Conservation (phyloP, 2,113 vertebrate genomes). For the Cyanistes caeruleus region DNA sequence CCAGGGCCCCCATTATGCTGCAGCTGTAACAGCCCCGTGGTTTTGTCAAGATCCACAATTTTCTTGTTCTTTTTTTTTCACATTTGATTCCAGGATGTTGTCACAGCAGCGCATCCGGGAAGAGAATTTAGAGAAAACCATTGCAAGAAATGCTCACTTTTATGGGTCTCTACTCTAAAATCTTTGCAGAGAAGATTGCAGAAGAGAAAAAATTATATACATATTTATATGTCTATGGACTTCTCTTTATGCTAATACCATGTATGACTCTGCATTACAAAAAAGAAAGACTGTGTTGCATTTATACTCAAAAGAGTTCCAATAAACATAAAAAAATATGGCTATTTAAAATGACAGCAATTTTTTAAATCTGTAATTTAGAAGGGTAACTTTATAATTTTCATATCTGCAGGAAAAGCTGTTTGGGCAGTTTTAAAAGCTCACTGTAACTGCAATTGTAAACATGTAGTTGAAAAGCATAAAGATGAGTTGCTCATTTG, state of each 20-base stretch:
- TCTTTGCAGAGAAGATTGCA: neutral
- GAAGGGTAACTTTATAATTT: conserved; percentile 31
- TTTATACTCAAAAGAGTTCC: neutral
- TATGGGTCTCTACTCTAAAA: conserved; percentile 1
- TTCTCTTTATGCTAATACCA: neutral
- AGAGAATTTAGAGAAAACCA: neutral
- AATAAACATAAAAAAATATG: neutral
- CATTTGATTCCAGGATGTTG: neutral
- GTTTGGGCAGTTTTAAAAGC: conserved; percentile 39
- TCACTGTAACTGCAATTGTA: conserved; percentile 24
- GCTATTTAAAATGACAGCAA: conserved; percentile 15
- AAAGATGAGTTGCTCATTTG: conserved; percentile 60
- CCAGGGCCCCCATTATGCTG: conserved; percentile 43
- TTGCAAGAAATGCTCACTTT: neutral
- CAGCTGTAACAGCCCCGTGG: conserved; percentile 39
- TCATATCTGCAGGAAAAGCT: conserved; percentile 17
- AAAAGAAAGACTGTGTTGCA: neutral
- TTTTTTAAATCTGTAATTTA: conserved; percentile 45
- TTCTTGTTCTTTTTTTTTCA: neutral
- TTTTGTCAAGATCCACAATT: conserved; percentile 13
- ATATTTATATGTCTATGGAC: neutral
- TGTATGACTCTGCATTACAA: neutral
- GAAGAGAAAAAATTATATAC: neutral
- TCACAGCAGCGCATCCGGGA: neutral
- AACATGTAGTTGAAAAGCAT: conserved; percentile 42